Base-by-base conservation (phyloP, 2,113 vertebrate genomes). In the Pogona vitticeps region DNA sequence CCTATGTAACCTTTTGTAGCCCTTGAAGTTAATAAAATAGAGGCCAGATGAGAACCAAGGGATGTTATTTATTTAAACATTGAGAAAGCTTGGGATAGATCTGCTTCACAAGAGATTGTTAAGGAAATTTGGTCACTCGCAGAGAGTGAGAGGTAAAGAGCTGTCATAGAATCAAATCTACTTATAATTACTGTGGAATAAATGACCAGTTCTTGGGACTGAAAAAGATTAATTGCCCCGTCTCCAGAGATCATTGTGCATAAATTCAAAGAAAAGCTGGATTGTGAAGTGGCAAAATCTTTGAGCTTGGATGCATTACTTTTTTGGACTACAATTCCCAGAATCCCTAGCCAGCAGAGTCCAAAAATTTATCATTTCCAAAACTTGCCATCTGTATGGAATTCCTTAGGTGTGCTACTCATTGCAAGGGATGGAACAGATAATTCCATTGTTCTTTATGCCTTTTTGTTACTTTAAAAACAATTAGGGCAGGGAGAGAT, bases 1-100 rank as follows among this genome's bases (percentile, higher is more conserved):
- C 87, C 80, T 90, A 77, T 85, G 82, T 89, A 88, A 91, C 88
- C 76, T 91, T 91, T 92, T 90, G 92, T 86, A 88, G 83, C 92
- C 88, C 56, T 81, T 90, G 89, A 88, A 91, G 84, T 94, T 94
- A 93, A 91, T 92, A 94, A 95, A 95, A 92, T 85, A 92, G 88
- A 15, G 88, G 82, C 85, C 89, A 89, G 90, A 93, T 88, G 88
- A 94, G 87, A 94, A 95, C 84, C 76, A 92, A 85, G 91, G 89
- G 88, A 92, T 93, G 86, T 93, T 93, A 92, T 94, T 93, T 91
- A 89, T 93, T 94, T 94, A 91, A 88, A 92, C 89, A 89, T 88
- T 92, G 87, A 91, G 90, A 93, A 89, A 76, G 91, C 91, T 93
- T 94, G 92, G 93, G 91, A 93, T 91, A 94, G 93, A 92, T 82